These are phyloP conservation scores for Pogonomyrmex barbatus DNA, from an alignment of 1,140 invertebrate genomes.

Conservation along the genomic window DNA sequence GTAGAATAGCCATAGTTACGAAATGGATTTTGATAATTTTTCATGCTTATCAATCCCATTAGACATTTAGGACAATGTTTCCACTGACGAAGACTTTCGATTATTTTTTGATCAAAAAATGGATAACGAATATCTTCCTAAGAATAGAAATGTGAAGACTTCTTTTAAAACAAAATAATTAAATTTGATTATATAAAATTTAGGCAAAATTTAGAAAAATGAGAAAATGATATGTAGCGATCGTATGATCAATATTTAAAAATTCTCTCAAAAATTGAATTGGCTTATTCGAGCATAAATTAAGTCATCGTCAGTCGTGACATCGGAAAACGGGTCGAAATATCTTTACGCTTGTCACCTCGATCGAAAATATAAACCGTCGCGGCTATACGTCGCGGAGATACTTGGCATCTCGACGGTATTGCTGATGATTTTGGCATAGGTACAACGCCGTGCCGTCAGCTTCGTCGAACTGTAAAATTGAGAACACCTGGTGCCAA, in stretches of 20 bases:
- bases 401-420: conserved; percentile 38
- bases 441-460: neutral
- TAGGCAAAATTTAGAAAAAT: neutral
- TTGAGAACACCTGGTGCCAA: conserved; percentile 47
- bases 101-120: neutral
- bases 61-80: conserved; percentile 26
- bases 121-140: neutral
- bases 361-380: conserved; percentile 50
- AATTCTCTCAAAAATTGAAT: neutral
- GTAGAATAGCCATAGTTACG: conserved; percentile 32
- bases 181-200: neutral
- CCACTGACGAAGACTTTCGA: conserved; percentile 29
- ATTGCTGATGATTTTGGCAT: conserved; percentile 43
- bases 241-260: neutral
- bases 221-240: neutral
- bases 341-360: conserved; percentile 29
- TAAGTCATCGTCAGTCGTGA: conserved; percentile 21
- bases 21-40: conserved; percentile 41
- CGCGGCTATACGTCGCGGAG: conserved; percentile 2
- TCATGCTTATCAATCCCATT: neutral
- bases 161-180: neutral
- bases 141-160: neutral
- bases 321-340: conserved; percentile 31
- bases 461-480: conserved; percentile 40
- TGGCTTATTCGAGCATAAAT: neutral